A percentile compares a stretch with the other conserved stretches of the same genome.
Evolutionary conservation across 37 sponge, comb jelly and placozoan species (phyloP).

Genomic region (Petrosia ficiformis): DNA sequence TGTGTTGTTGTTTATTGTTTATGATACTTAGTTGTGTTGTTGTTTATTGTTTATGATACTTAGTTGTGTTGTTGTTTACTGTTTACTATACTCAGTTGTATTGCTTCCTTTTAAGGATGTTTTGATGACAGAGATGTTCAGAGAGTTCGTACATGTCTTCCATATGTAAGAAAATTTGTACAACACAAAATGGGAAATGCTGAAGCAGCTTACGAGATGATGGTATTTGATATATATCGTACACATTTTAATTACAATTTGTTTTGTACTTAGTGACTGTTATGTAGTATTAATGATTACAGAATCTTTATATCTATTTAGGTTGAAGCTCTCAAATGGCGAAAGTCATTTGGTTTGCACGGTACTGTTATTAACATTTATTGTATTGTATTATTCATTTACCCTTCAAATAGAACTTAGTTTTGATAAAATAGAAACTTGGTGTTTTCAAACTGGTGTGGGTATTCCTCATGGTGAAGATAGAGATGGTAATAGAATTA

Average conservation of each 20-base stretch:
- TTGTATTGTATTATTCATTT: background rate
- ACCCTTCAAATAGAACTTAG: conserved; percentile 7
- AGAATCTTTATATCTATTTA: background rate
- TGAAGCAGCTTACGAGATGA: conserved; percentile 45
- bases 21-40: too few species aligned
- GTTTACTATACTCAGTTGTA: too few species aligned
- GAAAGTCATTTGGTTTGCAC: conserved; percentile 5
- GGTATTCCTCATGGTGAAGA: conserved; percentile 51
- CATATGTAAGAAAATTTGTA: conserved; percentile 50
- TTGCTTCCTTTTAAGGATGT: too few species aligned
- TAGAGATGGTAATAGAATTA: conserved; percentile 38
- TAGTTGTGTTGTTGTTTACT: too few species aligned
- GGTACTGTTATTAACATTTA: background rate
- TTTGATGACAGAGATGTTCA: conserved; percentile 36
- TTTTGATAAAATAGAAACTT: conserved; percentile 35
- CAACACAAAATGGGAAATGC: conserved; percentile 34
- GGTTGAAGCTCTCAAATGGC: conserved; percentile 13
- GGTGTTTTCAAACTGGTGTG: conserved; percentile 37
- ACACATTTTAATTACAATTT: background rate
- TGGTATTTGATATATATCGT: conserved; percentile 41
- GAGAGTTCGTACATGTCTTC: conserved; percentile 9
- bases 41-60: too few species aligned
- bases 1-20: too few species aligned
- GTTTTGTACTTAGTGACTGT: background rate
- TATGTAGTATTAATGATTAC: background rate